phyloP scores from a whole-genome alignment of 2,888 invertebrate species.

The Capitulum mitella region DNA sequence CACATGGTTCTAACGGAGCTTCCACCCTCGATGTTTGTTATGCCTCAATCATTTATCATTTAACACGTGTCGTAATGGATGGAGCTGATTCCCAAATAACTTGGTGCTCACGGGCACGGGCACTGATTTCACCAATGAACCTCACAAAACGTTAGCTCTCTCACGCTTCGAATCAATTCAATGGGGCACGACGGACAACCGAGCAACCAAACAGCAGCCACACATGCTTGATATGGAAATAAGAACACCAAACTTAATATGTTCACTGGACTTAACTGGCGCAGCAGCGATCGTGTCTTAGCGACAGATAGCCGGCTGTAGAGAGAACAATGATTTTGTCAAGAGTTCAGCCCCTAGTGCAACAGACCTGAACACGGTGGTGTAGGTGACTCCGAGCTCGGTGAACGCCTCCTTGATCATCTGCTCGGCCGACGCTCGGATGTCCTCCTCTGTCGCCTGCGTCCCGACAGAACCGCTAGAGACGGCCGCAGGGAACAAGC shows the following conservation, averaged over 20 bases:
- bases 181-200: too few species aligned
- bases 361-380: not conserved
- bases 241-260: not conserved
- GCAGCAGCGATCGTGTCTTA: too few species aligned
- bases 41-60: not conserved
- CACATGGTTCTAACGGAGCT: not conserved
- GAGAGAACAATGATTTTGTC: too few species aligned
- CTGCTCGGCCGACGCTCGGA: not conserved
- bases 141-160: too few species aligned
- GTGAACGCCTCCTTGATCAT: slow-evolving; percentile 10
- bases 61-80: too few species aligned
- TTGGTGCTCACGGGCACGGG: too few species aligned
- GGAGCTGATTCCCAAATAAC: too few species aligned
- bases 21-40: not conserved
- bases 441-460: not conserved
- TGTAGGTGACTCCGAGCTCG: not conserved
- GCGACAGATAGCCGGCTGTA: not conserved
- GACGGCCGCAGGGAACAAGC: not conserved
- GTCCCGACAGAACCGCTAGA: not conserved
- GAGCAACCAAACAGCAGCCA: too few species aligned
- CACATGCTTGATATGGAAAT: too few species aligned
- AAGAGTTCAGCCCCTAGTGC: not conserved
- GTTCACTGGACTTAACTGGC: not conserved
- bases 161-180: too few species aligned
- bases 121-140: too few species aligned